Evolutionary conservation across 2,888 invertebrate genomes (phyloP), one percentile per base, ranked within the genome.

Genomic region (Arge pagana): DNA sequence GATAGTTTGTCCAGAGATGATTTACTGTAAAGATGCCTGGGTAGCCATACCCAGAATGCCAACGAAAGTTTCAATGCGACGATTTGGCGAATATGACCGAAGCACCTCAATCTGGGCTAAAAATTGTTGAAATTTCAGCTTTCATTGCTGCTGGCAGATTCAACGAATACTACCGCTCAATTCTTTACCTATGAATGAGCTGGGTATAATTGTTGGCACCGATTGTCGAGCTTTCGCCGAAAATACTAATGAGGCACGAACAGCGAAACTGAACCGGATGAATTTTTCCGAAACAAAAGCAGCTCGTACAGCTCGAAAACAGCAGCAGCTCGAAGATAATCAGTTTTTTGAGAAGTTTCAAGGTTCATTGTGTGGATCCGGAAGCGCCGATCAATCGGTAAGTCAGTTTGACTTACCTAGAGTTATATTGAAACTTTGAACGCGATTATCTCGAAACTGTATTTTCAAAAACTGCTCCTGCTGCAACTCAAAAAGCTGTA

Each of bases 61-160:
- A 60, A 61, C 40, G 58, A 58, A 43, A 53, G 51, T 26, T 59
- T 62, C 49, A 60, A 62, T 33, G 53, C 54, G n/a, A 60, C 54
- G n/a, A 31, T 61, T 10, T 59, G 56, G 58, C 55, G 48, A 31
- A 39, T 59, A 7, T 28, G 51, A 19, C 59, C 59, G 19, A 59
- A 61, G 53, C 52, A 57, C 42, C 33, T 59, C 28, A 60, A 50
- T 54, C 26, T 19, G 55, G 56, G 5, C 15, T 31, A 3, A 52
- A 59, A 54, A 59, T 54, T 18, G 24, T 61, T 26, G 55, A 61
- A 52, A 61, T 59, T 26, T 48, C 49, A 28, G 49, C 56, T 19
- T 61, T 37, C 53, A 56, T 59, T 23, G 56, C 54, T 53, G 54
- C 55, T 18, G 53, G 57, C 6, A 21, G 54, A 26, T 59, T 56